Percentiles rank a stretch among this genome's conserved stretches.
These are phyloP conservation scores for Corynorhinus townsendii DNA, from an alignment of 2,113 vertebrate species.

Conservation along the genomic window DNA sequence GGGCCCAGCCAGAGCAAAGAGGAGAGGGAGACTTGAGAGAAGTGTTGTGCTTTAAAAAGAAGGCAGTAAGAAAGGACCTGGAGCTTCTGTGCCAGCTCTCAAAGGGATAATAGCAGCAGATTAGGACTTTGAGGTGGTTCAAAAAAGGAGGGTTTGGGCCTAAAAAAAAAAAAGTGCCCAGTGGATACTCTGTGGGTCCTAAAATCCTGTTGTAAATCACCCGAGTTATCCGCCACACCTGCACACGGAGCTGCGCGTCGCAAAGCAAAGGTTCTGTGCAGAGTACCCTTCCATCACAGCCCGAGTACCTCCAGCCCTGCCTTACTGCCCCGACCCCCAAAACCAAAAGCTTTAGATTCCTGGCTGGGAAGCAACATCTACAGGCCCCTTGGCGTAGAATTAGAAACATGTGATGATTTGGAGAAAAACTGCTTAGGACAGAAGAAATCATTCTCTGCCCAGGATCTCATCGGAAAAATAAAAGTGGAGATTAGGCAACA, in stretches of 20 bases:
- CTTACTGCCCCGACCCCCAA: neutral
- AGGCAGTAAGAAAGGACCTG: neutral
- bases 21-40: neutral
- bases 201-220: slow-evolving; percentile 56
- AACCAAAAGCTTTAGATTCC: slow-evolving; percentile 21
- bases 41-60: slow-evolving; percentile 47
- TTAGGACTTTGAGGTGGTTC: slow-evolving; percentile 33
- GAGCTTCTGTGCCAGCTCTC: slow-evolving; percentile 43
- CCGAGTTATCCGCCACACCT: neutral
- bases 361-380: slow-evolving; percentile 6
- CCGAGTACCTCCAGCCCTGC: neutral
- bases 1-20: neutral
- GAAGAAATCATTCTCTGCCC: slow-evolving; percentile 29
- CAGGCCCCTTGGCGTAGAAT: slow-evolving; percentile 25
- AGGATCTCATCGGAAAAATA: slow-evolving; percentile 11
- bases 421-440: slow-evolving; percentile 47
- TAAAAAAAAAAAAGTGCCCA: neutral
- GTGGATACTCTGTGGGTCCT: slow-evolving; percentile 42
- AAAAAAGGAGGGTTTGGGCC: slow-evolving; percentile 36
- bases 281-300: neutral
- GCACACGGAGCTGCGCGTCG: slow-evolving; percentile 34
- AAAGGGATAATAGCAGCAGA: slow-evolving; percentile 46
- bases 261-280: slow-evolving; percentile 28
- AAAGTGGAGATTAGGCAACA: slow-evolving; percentile 44
- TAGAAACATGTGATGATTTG: slow-evolving; percentile 35